phyloP scores from a whole-genome alignment of 2,113 vertebrate species.

The Vombatus ursinus region DNA sequence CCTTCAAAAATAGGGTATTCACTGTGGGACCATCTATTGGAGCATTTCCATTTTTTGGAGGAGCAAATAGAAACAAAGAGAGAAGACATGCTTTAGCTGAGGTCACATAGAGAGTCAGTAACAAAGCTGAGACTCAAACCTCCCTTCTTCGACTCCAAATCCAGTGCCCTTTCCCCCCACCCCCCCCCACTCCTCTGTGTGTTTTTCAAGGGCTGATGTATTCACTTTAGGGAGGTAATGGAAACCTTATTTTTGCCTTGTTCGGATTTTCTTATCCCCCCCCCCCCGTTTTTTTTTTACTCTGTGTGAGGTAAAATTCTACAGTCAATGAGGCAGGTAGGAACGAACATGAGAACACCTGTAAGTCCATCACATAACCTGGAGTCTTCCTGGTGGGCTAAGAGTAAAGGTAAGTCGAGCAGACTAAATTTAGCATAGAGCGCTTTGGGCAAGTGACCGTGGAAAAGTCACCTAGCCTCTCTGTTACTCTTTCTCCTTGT shows the following conservation, averaged over 20 bases:
- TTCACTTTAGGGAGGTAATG: not conserved
- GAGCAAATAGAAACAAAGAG: not conserved
- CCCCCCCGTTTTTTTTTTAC: not conserved
- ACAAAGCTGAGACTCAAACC: not conserved
- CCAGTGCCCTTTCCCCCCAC: not conserved
- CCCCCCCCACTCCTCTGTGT: not conserved
- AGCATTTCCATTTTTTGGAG: not conserved
- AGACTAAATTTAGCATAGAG: not conserved
- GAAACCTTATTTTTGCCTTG: not conserved
- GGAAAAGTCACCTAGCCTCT: rapidly evolving
- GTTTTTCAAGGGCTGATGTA: not conserved
- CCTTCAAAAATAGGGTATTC: not conserved
- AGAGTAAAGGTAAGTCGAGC: not conserved
- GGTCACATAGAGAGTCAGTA: not conserved
- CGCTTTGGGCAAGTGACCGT: rapidly evolving
- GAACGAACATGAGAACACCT: not conserved
- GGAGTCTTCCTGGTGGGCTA: not conserved
- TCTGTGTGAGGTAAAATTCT: not conserved
- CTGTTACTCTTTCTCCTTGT: slow-evolving; percentile 11
- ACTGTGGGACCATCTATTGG: not conserved
- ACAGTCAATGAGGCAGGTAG: not conserved
- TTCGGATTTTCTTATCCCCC: not conserved
- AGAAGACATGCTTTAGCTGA: not conserved
- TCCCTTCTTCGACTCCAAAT: not conserved
- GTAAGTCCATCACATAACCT: not conserved